Percentiles rank a stretch among this genome's conserved stretches.
phyloP scores from a whole-genome alignment of 2,113 vertebrate genomes.

The Eulemur macaco region DNA sequence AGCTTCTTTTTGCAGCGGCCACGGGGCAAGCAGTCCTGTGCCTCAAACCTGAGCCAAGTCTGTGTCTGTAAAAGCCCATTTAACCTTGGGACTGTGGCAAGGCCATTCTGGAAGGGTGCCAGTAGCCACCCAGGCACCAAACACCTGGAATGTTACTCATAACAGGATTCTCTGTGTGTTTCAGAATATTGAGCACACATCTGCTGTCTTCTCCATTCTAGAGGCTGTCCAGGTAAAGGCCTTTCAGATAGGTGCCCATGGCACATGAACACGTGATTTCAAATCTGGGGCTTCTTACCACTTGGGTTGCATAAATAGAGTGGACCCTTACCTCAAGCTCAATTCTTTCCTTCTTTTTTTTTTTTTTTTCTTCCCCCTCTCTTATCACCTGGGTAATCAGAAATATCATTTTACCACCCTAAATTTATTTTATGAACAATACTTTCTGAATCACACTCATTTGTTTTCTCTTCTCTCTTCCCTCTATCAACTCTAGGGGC shows the following conservation, averaged over 20 bases:
- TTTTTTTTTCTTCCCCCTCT: not conserved
- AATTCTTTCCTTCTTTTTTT: not conserved
- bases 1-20: not conserved
- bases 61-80: not conserved
- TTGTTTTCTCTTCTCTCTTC: not conserved
- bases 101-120: not conserved
- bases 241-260: not conserved
- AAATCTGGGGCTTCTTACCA: not conserved
- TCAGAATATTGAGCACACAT: fast-evolving
- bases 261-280: not conserved
- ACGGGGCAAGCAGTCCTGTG: not conserved
- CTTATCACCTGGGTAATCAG: not conserved
- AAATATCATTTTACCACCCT: not conserved
- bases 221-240: not conserved
- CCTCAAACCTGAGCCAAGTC: not conserved
- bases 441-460: not conserved
- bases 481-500: not conserved
- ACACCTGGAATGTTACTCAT: not conserved
- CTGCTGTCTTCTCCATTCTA: not conserved
- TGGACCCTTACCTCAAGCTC: not conserved
- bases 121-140: not conserved
- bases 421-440: not conserved
- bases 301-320: not conserved
- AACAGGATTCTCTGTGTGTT: not conserved
- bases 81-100: not conserved